These are phyloP conservation scores for Alentia gelatinosa DNA, from an alignment of 2,888 invertebrate genomes.

Conservation along the genomic window DNA sequence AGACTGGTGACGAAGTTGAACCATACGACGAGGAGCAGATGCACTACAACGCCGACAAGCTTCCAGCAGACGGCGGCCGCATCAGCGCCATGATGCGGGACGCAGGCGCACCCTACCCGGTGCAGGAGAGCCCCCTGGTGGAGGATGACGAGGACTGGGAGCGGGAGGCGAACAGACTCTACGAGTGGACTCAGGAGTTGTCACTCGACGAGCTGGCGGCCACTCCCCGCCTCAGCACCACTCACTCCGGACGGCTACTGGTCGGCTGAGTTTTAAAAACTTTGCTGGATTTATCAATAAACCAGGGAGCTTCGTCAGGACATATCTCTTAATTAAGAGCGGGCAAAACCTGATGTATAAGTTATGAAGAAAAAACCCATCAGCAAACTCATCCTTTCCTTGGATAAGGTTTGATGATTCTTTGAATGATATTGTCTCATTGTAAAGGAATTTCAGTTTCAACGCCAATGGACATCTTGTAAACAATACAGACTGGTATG, in stretches of 20 bases:
- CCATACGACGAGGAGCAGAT: constrained; percentile 38
- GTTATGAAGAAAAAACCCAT: too few relatives aligned
- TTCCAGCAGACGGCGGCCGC: constrained; percentile 1
- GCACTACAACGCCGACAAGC: constrained; percentile 31
- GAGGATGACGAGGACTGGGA: constrained; percentile 69
- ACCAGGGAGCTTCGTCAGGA: too few relatives aligned
- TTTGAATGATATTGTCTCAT: too few relatives aligned
- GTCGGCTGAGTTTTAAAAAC: constrained; percentile 7
- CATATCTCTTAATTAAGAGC: too few relatives aligned
- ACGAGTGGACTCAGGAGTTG: constrained; percentile 80
- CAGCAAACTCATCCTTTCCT: too few relatives aligned
- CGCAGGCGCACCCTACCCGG: neutral
- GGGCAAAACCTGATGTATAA: too few relatives aligned
- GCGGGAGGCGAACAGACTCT: constrained; percentile 78
- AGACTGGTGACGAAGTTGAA: neutral
- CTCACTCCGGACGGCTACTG: neutral
- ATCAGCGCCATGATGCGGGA: constrained; percentile 43
- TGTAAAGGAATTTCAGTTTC: too few relatives aligned
- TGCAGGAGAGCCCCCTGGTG: neutral
- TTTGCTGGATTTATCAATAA: too few relatives aligned
- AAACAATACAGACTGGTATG: too few relatives aligned
- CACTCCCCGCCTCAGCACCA: constrained; percentile 68
- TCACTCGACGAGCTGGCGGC: constrained; percentile 76
- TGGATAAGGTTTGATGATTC: too few relatives aligned
- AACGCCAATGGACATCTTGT: too few relatives aligned